These are phyloP conservation scores for Limnephilus auricula DNA, from an alignment of 2,888 invertebrate genomes.

Conservation along the genomic window DNA sequence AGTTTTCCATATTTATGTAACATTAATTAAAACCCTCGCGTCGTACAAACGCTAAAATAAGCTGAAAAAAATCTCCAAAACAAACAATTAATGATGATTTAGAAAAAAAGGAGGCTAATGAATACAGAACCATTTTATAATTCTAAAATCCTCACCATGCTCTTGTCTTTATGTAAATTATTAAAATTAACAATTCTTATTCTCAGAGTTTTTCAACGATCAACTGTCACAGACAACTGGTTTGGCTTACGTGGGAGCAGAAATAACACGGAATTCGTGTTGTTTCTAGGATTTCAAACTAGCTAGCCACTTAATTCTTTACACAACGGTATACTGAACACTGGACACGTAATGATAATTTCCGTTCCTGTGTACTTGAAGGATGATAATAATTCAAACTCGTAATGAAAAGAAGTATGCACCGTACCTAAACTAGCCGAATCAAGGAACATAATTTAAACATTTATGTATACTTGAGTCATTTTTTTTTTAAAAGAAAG, in stretches of 20 bases:
- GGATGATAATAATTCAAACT: background rate
- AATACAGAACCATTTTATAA: background rate
- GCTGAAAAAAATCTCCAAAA: too few species aligned
- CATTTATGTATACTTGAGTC: too few species aligned
- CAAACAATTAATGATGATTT: too few species aligned
- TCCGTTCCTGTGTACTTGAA: background rate
- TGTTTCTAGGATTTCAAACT: background rate
- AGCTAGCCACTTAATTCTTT: background rate
- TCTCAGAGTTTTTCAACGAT: background rate
- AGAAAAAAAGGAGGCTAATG: too few species aligned
- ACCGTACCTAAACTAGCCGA: background rate
- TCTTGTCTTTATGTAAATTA: background rate
- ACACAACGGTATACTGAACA: background rate
- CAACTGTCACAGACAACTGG: background rate
- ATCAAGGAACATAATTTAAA: background rate
- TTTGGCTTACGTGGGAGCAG: background rate
- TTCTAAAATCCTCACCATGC: background rate
- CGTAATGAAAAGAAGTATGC: background rate
- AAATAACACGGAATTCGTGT: background rate
- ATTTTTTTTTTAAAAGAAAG: too few species aligned
- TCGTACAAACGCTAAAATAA: too few species aligned
- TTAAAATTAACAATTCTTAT: background rate
- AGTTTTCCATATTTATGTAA: too few species aligned
- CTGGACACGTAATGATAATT: background rate
- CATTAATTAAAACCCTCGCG: too few species aligned